Conservation (phyloP, 2,888 invertebrate genomes). For the Papilio gigon region DNA sequence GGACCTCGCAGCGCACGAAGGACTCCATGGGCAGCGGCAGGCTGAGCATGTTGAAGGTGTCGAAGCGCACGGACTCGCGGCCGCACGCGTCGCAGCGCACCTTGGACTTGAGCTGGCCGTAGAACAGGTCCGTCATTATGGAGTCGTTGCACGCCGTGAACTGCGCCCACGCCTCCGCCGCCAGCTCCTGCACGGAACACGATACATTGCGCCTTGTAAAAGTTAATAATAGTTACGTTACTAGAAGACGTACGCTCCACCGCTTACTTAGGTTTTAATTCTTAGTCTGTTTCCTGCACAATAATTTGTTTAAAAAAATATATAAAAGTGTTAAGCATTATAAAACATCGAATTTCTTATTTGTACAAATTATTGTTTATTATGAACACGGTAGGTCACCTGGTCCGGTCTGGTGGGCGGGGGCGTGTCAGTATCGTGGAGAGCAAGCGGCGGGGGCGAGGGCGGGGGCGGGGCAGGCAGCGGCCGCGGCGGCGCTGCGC, state of each 20-base stretch:
- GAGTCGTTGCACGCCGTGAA: constrained; percentile 92
- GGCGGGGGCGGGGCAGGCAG: constrained; percentile 68
- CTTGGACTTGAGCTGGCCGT: constrained; percentile 95
- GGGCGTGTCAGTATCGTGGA: constrained; percentile 46
- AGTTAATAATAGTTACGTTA: too few relatives aligned
- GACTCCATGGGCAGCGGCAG: constrained; percentile 96
- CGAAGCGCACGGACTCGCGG: constrained; percentile 93
- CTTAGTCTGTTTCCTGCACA: too few relatives aligned
- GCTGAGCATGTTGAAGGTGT: constrained; percentile 95
- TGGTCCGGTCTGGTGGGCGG: constrained; percentile 87
- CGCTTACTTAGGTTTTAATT: too few relatives aligned
- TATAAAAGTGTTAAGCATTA: too few relatives aligned
- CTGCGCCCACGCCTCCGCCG: constrained; percentile 91
- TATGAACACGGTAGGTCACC: constrained; percentile 52
- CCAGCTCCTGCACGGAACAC: constrained; percentile 72
- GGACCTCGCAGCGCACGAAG: constrained; percentile 88
- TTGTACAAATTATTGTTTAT: too few relatives aligned
- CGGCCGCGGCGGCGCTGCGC: constrained; percentile 74
- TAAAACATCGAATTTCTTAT: too few relatives aligned
- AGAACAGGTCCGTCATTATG: constrained; percentile 94
- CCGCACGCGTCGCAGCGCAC: constrained; percentile 92
- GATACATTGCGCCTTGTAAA: too few relatives aligned
- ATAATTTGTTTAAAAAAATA: too few relatives aligned
- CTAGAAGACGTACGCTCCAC: too few relatives aligned
- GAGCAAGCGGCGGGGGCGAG: constrained; percentile 36